These are phyloP conservation scores for Oreochromis grahami DNA, from an alignment of 2,797 vertebrate genomes.

Conservation along the genomic window DNA sequence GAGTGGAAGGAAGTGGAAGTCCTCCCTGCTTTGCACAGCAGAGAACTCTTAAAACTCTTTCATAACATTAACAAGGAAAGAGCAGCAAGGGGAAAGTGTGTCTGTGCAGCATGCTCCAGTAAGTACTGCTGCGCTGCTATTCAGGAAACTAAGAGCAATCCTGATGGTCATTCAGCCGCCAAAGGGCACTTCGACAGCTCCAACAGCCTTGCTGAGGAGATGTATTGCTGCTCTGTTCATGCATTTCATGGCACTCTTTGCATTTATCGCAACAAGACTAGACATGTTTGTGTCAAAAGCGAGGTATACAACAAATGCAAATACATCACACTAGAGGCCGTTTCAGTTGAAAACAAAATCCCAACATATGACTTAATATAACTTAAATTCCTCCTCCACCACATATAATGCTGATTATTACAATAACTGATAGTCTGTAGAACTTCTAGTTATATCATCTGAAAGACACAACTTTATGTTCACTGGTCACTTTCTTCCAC, in stretches of 20 bases:
- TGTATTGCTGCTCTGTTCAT: background rate
- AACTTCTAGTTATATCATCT: background rate
- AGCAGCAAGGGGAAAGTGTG: background rate
- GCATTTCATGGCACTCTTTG: background rate
- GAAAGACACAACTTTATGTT: background rate
- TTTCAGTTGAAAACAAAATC: background rate
- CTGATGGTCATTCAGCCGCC: background rate
- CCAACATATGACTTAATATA: background rate
- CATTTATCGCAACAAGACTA: background rate
- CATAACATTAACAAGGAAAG: conserved; percentile 44
- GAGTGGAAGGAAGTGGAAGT: conserved; percentile 63
- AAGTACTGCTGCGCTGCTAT: background rate
- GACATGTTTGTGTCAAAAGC: background rate
- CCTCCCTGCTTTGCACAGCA: conserved; percentile 34
- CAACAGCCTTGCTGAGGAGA: background rate
- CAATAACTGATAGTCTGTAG: background rate
- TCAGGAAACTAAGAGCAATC: background rate
- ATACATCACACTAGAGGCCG: background rate
- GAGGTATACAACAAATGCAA: background rate
- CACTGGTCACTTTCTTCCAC: background rate
- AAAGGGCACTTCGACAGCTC: background rate
- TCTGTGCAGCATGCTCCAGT: conserved; percentile 1
- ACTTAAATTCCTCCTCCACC: background rate
- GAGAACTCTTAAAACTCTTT: conserved; percentile 45
- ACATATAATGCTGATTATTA: background rate